These are phyloP conservation scores for Darevskia mixta DNA, from an alignment of 2,797 vertebrate species.

Conservation along the genomic window DNA sequence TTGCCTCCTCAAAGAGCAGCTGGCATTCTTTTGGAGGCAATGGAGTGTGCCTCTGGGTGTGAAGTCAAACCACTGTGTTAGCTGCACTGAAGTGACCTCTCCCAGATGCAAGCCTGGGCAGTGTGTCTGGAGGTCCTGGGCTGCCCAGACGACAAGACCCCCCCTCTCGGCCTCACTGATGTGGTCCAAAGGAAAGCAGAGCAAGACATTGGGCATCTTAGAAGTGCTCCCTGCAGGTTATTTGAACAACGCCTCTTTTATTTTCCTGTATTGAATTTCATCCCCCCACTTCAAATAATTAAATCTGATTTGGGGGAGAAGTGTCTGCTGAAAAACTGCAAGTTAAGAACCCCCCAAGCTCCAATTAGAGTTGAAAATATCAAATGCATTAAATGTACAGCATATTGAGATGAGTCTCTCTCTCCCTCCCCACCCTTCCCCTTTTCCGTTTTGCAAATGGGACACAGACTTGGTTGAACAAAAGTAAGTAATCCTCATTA, in stretches of 20 bases:
- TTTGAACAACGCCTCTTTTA: not conserved
- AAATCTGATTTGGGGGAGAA: not conserved
- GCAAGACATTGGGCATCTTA: no score
- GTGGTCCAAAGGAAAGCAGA: no score
- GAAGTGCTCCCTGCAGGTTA: not conserved
- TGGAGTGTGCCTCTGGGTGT: no score
- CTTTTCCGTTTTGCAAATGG: not conserved
- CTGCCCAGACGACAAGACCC: no score
- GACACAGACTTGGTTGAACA: not conserved
- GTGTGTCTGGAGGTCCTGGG: no score
- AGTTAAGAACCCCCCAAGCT: not conserved
- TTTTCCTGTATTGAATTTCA: not conserved
- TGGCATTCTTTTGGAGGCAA: no score
- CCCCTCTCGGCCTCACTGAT: no score
- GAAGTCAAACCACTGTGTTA: no score
- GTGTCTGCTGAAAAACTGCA: not conserved
- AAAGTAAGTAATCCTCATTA: slow-evolving; percentile 40
- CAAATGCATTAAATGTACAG: not conserved
- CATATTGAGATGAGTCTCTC: not conserved
- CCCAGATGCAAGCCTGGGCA: no score
- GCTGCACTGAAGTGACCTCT: no score
- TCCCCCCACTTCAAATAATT: not conserved
- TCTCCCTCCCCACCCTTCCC: not conserved
- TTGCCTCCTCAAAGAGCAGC: no score
- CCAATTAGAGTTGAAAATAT: slow-evolving; percentile 4